Evolutionary conservation across 2,797 vertebrate genomes (phyloP), one percentile per base, ranked within the genome.

Genomic region (Characodon lateralis): DNA sequence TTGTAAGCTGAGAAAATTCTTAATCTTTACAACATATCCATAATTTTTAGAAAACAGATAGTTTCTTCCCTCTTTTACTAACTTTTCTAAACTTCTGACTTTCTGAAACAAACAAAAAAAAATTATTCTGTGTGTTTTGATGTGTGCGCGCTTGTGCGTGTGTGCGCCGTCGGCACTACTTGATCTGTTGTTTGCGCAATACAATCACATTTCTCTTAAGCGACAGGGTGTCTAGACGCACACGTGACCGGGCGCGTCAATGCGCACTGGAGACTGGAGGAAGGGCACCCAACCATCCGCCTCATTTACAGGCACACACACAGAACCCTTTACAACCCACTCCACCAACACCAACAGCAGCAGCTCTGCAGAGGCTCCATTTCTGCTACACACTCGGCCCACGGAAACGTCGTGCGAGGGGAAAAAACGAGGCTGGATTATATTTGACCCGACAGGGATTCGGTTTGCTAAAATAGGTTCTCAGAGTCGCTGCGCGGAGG

Each of bases 151-250:
- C 12, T 46, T 1, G 72, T 2, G 91, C 55, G 79, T 0, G 78
- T 0, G 86, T 0, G 87, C 85, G 81, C 94, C 88, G 92, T 93
- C 91, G 90, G 96, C 96, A 89, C 88, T 95, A 96, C 95, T 96
- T 93, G 95, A 97, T 96, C 95, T 96, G 95, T 95, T 96, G 95
- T 97, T 98, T 97, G 97, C 96, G 96, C 97, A 97, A 97, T 96
- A 97, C 97, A 96, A 96, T 97, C 95, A 90, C 95, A 96, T 96
- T 97, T 96, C 96, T 95, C 93, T 95, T 93, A 97, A 97, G 97
- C 96, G 97, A 98, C 97, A 97, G 96, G 95, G 96, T 98, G 97
- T 98, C 97, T 98, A 98, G 97, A 98, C 97, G 94, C 94, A 94
- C 97, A 98, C 97, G 96, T 98, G 97, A 97, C 93, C 92, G 93